Conservation (phyloP, 1,140 invertebrate genomes). For the Drosophila insularis region DNA sequence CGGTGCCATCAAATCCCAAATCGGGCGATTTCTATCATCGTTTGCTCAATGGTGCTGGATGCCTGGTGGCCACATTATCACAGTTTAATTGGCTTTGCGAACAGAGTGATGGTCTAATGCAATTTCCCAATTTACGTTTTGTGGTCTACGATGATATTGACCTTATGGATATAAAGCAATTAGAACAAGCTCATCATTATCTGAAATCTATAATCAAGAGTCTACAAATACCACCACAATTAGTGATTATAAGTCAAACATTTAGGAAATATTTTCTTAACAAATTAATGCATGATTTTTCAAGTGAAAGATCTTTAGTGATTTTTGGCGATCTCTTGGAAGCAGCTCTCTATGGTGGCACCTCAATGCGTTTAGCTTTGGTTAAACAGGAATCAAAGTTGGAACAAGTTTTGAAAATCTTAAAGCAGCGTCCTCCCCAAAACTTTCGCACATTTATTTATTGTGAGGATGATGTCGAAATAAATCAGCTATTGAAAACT, state of each 20-base stretch:
- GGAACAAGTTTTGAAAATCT: constrained; percentile 10
- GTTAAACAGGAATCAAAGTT: constrained; percentile 1
- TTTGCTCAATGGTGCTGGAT: constrained; percentile 44
- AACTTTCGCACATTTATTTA: constrained; percentile 39
- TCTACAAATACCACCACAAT: constrained; percentile 23
- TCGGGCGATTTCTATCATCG: constrained; percentile 25
- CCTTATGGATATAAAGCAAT: constrained; percentile 26
- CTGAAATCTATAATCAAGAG: background rate
- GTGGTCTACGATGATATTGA: constrained; percentile 57
- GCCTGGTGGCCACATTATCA: constrained; percentile 47
- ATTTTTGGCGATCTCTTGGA: constrained; percentile 60
- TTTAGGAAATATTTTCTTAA: constrained; percentile 17
- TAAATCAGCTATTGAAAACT: background rate
- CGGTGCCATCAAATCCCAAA: constrained; percentile 22
- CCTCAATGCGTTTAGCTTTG: constrained; percentile 19
- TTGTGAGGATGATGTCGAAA: constrained; percentile 43
- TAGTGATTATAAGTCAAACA: constrained; percentile 38
- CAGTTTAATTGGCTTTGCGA: constrained; percentile 40
- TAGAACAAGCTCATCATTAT: background rate
- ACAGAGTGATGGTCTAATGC: background rate
- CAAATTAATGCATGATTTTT: constrained; percentile 9
- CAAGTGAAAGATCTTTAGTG: constrained; percentile 23
- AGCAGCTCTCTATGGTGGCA: constrained; percentile 52
- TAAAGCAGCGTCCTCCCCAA: constrained; percentile 37
- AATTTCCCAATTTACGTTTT: constrained; percentile 19